phyloP scores from a whole-genome alignment of 2,797 vertebrate genomes.

The Cirrhinus mrigala region DNA sequence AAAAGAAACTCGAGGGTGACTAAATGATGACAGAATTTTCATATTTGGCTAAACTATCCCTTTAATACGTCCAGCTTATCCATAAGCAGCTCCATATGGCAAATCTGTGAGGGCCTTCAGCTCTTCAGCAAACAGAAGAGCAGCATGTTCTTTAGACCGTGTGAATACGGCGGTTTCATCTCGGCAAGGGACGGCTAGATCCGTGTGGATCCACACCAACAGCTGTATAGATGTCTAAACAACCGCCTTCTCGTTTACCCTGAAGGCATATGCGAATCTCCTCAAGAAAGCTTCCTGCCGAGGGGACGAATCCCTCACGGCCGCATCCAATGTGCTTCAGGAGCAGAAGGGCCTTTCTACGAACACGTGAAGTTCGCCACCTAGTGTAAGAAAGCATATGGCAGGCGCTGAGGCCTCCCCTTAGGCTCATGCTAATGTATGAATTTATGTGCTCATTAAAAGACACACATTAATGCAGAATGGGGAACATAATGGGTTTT shows the following conservation, averaged over 20 bases:
- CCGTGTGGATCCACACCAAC: slow-evolving; percentile 38
- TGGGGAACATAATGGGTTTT: slow-evolving; percentile 47
- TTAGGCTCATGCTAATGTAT: slow-evolving; percentile 43
- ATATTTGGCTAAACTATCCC: not conserved
- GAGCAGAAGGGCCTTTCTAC: not conserved
- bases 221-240: slow-evolving; percentile 46
- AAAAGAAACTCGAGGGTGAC: not conserved
- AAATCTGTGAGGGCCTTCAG: not conserved
- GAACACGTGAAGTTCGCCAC: slow-evolving; percentile 5
- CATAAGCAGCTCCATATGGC: not conserved
- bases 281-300: slow-evolving; percentile 52
- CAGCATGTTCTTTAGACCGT: not conserved
- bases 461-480: slow-evolving; percentile 49
- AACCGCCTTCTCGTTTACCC: slow-evolving; percentile 30
- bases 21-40: not conserved
- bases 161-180: slow-evolving; percentile 2
- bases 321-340: not conserved
- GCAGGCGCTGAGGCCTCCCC: not conserved
- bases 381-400: slow-evolving; percentile 20
- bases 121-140: slow-evolving; percentile 15
- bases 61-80: slow-evolving; percentile 17
- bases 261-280: slow-evolving; percentile 54
- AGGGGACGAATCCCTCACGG: not conserved
- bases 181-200: not conserved
- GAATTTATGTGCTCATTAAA: slow-evolving; percentile 61